Conservation (phyloP, 2,113 vertebrate species). For the Acinonyx jubatus region DNA sequence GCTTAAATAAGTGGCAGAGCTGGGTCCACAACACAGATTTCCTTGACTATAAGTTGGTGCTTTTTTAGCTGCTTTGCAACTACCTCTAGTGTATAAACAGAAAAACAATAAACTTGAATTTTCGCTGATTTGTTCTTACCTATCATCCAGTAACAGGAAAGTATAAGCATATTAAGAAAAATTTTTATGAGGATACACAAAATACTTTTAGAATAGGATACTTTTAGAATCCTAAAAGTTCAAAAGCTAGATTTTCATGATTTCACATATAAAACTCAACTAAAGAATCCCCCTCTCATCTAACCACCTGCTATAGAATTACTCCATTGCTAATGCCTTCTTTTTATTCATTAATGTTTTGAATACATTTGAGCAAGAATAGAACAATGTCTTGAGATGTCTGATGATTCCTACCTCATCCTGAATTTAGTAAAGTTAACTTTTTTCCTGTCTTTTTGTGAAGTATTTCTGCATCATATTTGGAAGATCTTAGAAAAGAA, state of each 20-base stretch:
- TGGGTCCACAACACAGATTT: background rate
- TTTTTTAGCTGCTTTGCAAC: background rate
- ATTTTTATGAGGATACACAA: background rate
- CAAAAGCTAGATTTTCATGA: background rate
- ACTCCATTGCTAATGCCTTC: background rate
- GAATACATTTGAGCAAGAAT: background rate
- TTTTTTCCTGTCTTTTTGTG: background rate
- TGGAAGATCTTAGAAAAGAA: conserved; percentile 46
- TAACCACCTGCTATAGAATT: background rate
- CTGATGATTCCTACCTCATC: background rate
- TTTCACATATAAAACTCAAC: background rate
- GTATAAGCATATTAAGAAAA: background rate
- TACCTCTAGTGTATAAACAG: background rate
- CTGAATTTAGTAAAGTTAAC: conserved; percentile 3
- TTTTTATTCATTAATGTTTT: background rate
- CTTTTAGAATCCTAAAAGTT: background rate
- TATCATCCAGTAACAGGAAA: background rate
- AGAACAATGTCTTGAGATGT: background rate
- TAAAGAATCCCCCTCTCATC: background rate
- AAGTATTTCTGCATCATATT: background rate
- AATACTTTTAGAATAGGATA: too few relatives aligned
- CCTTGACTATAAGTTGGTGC: background rate
- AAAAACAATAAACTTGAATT: background rate
- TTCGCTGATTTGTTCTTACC: background rate
- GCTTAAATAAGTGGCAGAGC: background rate